phyloP scores from a whole-genome alignment of 2,797 vertebrate genomes.

The Paratrypauchen microcephalus region DNA sequence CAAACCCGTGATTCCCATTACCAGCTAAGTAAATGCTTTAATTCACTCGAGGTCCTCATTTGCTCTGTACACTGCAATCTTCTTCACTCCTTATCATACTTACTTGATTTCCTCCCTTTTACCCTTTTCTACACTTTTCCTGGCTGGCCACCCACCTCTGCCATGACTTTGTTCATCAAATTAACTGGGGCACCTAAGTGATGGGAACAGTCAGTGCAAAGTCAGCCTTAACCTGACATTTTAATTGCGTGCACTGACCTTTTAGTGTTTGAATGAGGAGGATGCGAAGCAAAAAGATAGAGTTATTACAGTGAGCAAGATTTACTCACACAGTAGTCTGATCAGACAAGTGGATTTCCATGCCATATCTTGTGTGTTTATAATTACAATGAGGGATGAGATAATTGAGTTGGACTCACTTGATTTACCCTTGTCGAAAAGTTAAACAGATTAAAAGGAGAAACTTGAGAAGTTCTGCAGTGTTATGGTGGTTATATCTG shows the following conservation, averaged over 20 bases:
- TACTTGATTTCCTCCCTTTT: conserved; percentile 48
- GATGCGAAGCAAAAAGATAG: conserved; percentile 13
- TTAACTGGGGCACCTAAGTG: conserved; percentile 56
- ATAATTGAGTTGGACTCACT: conserved; percentile 21
- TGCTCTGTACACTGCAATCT: conserved; percentile 57
- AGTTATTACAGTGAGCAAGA: conserved; percentile 32
- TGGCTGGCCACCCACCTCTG: conserved; percentile 45
- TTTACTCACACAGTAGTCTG: conserved; percentile 31
- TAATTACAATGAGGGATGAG: conserved; percentile 34
- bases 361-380: conserved; percentile 29
- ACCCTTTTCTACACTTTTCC: conserved; percentile 37
- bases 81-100: conserved; percentile 54
- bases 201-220: conserved; percentile 55
- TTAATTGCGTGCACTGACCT: conserved; percentile 65
- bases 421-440: conserved; percentile 31
- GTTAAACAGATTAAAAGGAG: conserved; percentile 26
- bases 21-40: conserved; percentile 59
- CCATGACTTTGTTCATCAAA: conserved; percentile 62
- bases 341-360: conserved; percentile 26
- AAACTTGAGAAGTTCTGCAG: conserved; percentile 15
- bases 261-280: conserved; percentile 29
- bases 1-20: conserved; percentile 44
- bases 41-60: conserved; percentile 57
- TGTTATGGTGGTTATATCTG: neutral
- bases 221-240: conserved; percentile 53